Evolutionary conservation across 2,888 invertebrate species (phyloP), one percentile per base, ranked within the genome.

Genomic region (Stictocephala bisonia): DNA sequence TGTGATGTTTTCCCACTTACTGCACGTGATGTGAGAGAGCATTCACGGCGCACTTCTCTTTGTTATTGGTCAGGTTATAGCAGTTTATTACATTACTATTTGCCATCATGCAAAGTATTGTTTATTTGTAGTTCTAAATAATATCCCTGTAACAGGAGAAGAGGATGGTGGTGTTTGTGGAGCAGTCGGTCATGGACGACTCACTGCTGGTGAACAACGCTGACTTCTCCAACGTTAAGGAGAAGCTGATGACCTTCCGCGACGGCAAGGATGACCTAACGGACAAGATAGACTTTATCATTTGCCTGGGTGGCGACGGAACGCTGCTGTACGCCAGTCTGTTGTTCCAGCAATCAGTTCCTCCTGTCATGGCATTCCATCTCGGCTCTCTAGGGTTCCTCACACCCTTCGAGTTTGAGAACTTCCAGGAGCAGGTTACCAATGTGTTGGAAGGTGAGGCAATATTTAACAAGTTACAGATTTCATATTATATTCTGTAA

Each of bases 331-430:
- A 98, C 83, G 98, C 97, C 68, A 96, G 97, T 81, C 91, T 97
- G 53, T 86, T 98, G 53, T 98, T 98, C 82, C 90, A 98, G 91
- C 93, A 95, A 88, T 96, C 96, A 4, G 97, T 97, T 68, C 98
- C 98, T 48, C 98, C 98, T 0, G 95, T 98, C 53, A 97, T 98
- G 96, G 97, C 98, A 73, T 98, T 98, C 86, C 96, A 98, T 85
- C 88, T 98, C 82, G 98, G 98, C 40, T 97, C 97, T 2, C 86
- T 98, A 69, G 98, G 98, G 2, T 98, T 98, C 84, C 88, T 98
- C 51, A 97, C 97, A 50, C 97, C 97, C 11, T 98, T 98, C 85
- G 94, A 94, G 83, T 95, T 96, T 86, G 93, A 95, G 83, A 95
- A 96, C 85, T 97, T 96, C 83, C 93, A 95, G 83, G 94, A 95